Evolutionary conservation across 2,888 invertebrate species (phyloP), one percentile per base, ranked within the genome.

Genomic region (Heliconius ismenius): DNA sequence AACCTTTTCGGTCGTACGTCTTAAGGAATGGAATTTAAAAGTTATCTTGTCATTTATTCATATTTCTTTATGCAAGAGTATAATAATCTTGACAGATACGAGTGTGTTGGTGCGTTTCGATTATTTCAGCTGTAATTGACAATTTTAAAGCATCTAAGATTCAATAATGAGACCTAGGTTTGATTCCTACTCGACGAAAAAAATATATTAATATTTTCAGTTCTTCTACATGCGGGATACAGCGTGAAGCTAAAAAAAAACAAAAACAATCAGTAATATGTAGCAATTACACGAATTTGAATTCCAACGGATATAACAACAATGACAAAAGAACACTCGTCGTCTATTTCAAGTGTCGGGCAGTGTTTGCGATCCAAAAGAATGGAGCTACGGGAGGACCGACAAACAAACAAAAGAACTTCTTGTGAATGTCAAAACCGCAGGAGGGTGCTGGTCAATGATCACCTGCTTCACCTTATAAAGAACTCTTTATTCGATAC

Each of bases 1-100:
- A 90, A 90, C 89, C 88, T 85, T 90, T 90, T 87, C 85, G 88
- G 87, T 88, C 86, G 87, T 88, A 88, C 86, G 85, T 88, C 88
- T 89, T 85, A 87, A 84, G 84, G 84, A 85, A 85, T 86, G 87
- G 89, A 91, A 92, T 90, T 89, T 87, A 84, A 81, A 88, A 90
- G 85, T 87, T 90, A 88, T 89, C 89, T 89, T 83, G 84, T 87
- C 86, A 84, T 87, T 89, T 88, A 82, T 83, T 83, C 81, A 81
- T 84, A 81, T 81, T 83, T 82, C 79, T 81, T 80, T 86, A 87
- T 86, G 86, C 84, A 82, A 86, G 85, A 84, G 84, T 83, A 88
- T 89, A 87, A 86, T 89, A 87, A 86, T 86, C 86, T 87, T 88
- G 88, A 89, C 87, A 89, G 88, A 87, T 87, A 87, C 87, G 78